Evolutionary conservation across 2,113 vertebrate genomes (phyloP).

Genomic region (Bungarus multicinctus): DNA sequence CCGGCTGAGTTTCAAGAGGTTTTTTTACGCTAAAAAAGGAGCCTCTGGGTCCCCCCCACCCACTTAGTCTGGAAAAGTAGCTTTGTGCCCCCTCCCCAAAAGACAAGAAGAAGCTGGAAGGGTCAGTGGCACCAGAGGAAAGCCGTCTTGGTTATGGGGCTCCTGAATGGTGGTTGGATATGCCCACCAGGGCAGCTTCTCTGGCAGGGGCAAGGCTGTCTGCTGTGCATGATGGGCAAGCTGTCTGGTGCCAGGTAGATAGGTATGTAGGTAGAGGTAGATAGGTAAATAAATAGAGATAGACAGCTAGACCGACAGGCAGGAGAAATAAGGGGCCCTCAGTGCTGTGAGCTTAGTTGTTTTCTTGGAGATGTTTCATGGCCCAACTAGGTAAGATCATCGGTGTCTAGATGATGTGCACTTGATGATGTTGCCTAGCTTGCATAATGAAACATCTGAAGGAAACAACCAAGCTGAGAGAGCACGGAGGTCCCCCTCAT

Average conservation of each 20-base stretch:
- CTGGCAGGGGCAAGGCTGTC: neutral
- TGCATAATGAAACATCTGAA: neutral
- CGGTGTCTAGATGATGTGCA: neutral
- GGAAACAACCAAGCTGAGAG: neutral
- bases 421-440: neutral
- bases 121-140: neutral
- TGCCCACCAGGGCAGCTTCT: neutral
- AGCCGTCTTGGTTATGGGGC: fast-evolving
- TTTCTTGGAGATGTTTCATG: neutral
- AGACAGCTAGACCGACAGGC: neutral
- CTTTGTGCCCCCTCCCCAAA: neutral
- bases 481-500: neutral
- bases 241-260: neutral
- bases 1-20: neutral
- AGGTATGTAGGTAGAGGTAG: no score
- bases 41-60: neutral
- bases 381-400: neutral
- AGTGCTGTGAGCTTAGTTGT: neutral
- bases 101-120: neutral
- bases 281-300: neutral
- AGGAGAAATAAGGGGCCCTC: no score
- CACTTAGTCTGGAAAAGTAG: neutral
- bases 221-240: neutral
- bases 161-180: neutral
- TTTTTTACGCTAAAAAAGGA: neutral